phyloP scores from a whole-genome alignment of 1,140 invertebrate species.

The Periplaneta americana region DNA sequence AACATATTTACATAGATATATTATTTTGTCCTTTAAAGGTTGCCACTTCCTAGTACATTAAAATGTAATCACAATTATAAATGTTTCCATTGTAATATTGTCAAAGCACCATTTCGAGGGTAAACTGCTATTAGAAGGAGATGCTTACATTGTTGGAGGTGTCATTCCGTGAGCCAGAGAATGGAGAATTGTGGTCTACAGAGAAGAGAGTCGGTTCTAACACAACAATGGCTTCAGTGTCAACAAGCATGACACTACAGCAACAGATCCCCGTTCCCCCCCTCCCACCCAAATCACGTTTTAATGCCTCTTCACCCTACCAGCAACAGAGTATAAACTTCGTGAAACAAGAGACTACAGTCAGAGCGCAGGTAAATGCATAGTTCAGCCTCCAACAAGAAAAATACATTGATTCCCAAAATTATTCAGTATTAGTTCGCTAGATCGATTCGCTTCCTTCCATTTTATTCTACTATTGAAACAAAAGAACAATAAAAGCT shows the following conservation, averaged over 20 bases:
- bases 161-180: slow-evolving; percentile 29
- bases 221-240: slow-evolving; percentile 10
- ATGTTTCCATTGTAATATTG: background rate
- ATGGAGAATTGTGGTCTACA: slow-evolving; percentile 27
- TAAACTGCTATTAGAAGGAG: background rate
- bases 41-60: background rate
- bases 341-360: slow-evolving; percentile 6
- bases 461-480: too few species aligned
- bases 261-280: slow-evolving; percentile 7
- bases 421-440: too few species aligned
- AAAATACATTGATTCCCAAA: too few species aligned
- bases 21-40: background rate
- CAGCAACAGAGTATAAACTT: slow-evolving; percentile 3
- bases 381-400: too few species aligned
- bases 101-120: background rate
- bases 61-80: background rate
- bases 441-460: too few species aligned
- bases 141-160: slow-evolving; percentile 20
- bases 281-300: slow-evolving; percentile 14
- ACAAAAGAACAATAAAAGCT: too few species aligned
- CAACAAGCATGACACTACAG: background rate
- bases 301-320: background rate
- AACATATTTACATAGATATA: background rate
- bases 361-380: slow-evolving; percentile 30
- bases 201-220: slow-evolving; percentile 20